A percentile compares a stretch with the other conserved stretches of the same genome.
phyloP scores from a whole-genome alignment of 2,113 vertebrate species.

The Phocoena sinus region DNA sequence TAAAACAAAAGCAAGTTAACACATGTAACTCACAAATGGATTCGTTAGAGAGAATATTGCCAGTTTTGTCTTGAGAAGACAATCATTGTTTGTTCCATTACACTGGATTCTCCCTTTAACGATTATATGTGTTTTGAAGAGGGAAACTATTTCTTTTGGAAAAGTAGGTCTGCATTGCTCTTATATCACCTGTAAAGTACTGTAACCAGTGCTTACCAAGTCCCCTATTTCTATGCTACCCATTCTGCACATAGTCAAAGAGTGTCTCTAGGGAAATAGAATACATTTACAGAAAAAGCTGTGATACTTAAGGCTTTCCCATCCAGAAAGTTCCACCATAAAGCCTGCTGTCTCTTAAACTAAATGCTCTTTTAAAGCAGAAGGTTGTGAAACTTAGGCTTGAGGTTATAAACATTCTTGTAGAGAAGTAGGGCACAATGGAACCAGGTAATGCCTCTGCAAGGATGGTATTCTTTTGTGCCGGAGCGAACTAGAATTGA shows the following conservation, averaged over 20 bases:
- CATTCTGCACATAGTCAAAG: neutral
- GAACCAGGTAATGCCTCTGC: neutral
- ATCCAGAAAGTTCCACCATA: neutral
- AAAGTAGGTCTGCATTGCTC: neutral
- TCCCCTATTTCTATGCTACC: neutral
- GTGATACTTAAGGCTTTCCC: neutral
- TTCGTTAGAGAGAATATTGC: neutral
- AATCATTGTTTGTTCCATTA: neutral
- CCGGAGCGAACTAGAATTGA: neutral
- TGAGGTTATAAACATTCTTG: neutral
- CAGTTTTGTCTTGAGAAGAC: neutral
- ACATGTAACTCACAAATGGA: neutral
- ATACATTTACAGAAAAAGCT: neutral
- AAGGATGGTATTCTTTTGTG: too few relatives aligned
- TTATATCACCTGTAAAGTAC: neutral
- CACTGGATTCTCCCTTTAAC: neutral
- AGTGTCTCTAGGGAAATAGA: neutral
- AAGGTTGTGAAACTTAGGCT: neutral
- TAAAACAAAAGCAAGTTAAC: neutral
- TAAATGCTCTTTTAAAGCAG: neutral
- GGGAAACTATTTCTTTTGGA: neutral
- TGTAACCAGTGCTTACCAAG: too few relatives aligned
- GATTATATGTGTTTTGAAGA: neutral
- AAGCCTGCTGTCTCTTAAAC: neutral
- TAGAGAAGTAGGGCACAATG: fast-evolving